Percentiles rank a stretch among this genome's conserved stretches.
Conservation (phyloP, 2,888 invertebrate species). For the Bombylius major region DNA sequence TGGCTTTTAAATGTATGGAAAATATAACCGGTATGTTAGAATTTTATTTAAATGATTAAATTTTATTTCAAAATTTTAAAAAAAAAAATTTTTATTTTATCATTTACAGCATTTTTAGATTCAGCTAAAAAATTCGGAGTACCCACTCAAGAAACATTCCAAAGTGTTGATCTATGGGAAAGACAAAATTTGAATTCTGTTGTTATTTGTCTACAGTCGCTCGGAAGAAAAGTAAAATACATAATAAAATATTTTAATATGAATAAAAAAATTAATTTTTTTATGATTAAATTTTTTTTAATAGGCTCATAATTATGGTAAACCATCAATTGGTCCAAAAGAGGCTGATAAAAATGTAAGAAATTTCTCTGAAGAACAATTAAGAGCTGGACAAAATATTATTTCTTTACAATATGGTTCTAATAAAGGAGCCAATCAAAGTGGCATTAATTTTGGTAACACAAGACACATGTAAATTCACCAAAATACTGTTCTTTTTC, state of each 20-base stretch:
- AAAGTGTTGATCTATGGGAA: conserved; percentile 96
- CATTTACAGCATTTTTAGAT: conserved; percentile 57
- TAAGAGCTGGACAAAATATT: conserved; percentile 83
- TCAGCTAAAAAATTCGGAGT: conserved; percentile 78
- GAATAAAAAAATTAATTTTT: no score
- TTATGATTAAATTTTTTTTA: background rate
- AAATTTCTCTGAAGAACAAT: conserved; percentile 86
- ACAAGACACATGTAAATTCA: conserved; percentile 84
- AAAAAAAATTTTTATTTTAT: background rate
- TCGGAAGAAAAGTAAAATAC: conserved; percentile 74
- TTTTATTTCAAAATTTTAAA: background rate
- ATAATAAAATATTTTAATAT: background rate
- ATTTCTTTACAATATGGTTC: conserved; percentile 94
- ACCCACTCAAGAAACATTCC: conserved; percentile 88
- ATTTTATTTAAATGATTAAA: background rate
- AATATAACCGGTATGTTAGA: conserved; percentile 59
- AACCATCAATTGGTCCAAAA: conserved; percentile 88
- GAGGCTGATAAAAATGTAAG: conserved; percentile 92
- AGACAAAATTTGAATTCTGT: conserved; percentile 92
- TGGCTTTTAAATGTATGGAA: conserved; percentile 98
- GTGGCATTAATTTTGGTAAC: conserved; percentile 94
- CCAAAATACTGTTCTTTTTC: background rate
- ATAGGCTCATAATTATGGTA: conserved; percentile 67
- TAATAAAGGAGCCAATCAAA: conserved; percentile 94
- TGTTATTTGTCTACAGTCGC: conserved; percentile 84